Evolutionary conservation across 1,140 invertebrate species (phyloP).

Genomic region (Drosophila micromelanica): DNA sequence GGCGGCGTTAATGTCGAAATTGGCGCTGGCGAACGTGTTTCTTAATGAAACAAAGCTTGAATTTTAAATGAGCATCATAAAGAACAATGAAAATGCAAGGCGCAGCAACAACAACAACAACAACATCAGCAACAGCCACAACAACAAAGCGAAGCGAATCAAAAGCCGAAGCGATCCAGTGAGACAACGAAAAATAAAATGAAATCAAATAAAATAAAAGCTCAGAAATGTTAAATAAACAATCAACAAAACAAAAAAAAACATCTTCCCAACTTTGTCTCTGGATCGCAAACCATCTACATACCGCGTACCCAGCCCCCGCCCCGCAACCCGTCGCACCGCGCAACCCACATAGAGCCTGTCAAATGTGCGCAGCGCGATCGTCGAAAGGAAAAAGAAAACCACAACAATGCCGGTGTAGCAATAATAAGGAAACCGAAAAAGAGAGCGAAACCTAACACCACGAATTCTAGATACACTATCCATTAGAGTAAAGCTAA

Average conservation of each 20-base stretch:
- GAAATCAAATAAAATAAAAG: constrained; percentile 49
- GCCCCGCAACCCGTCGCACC: background rate
- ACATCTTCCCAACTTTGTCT: constrained; percentile 32
- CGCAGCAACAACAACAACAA: constrained; percentile 50
- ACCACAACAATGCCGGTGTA: constrained; percentile 45
- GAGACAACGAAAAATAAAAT: constrained; percentile 26
- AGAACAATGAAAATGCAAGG: constrained; percentile 80
- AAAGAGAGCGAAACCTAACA: background rate
- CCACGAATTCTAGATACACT: constrained; percentile 10
- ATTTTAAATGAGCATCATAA: constrained; percentile 82
- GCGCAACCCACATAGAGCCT: constrained; percentile 32
- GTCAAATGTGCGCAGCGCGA: constrained; percentile 51
- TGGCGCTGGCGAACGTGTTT: constrained; percentile 79
- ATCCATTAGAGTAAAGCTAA: too few relatives aligned
- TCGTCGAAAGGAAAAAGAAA: constrained; percentile 19
- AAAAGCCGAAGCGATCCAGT: constrained; percentile 45
- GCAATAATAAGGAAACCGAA: constrained; percentile 29
- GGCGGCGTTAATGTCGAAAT: constrained; percentile 80
- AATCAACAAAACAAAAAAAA: constrained; percentile 64
- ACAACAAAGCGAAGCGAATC: constrained; percentile 59
- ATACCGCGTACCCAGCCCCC: constrained; percentile 9
- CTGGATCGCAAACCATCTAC: constrained; percentile 22
- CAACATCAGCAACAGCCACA: constrained; percentile 24
- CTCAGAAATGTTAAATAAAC: constrained; percentile 79
- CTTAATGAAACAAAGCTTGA: constrained; percentile 82